A percentile compares a stretch with the other conserved stretches of the same genome.
phyloP scores from a whole-genome alignment of 2,888 invertebrate species.

The Prenolepis imparis region DNA sequence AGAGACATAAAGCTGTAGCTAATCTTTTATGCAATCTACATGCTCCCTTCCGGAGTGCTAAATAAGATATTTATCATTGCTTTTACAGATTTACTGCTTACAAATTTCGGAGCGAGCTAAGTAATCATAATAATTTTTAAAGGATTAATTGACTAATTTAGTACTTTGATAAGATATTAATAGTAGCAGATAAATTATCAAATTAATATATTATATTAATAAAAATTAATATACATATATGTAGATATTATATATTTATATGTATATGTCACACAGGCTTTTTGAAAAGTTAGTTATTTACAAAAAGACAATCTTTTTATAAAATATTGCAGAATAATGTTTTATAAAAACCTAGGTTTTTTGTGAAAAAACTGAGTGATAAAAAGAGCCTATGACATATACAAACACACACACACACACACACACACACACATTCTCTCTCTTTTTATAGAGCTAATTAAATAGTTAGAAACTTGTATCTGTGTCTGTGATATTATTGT shows the following conservation, averaged over 20 bases:
- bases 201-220: no score
- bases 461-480: background rate
- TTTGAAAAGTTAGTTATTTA: no score
- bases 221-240: no score
- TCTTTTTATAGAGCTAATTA: background rate
- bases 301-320: no score
- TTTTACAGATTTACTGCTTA: background rate
- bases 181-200: background rate
- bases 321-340: no score
- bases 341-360: no score
- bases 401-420: no score
- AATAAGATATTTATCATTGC: slow-evolving; percentile 13
- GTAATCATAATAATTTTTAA: background rate
- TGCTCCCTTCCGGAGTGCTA: background rate
- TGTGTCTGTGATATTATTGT: background rate
- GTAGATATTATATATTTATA: no score
- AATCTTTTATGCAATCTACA: slow-evolving; percentile 24
- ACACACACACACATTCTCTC: no score
- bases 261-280: background rate
- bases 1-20: slow-evolving; percentile 10
- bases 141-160: background rate
- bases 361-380: no score
- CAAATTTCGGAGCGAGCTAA: background rate
- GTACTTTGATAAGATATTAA: background rate
- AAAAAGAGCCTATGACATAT: no score